Evolutionary conservation across 2,113 vertebrate genomes (phyloP).

Genomic region (Protomyctophum bolini): DNA sequence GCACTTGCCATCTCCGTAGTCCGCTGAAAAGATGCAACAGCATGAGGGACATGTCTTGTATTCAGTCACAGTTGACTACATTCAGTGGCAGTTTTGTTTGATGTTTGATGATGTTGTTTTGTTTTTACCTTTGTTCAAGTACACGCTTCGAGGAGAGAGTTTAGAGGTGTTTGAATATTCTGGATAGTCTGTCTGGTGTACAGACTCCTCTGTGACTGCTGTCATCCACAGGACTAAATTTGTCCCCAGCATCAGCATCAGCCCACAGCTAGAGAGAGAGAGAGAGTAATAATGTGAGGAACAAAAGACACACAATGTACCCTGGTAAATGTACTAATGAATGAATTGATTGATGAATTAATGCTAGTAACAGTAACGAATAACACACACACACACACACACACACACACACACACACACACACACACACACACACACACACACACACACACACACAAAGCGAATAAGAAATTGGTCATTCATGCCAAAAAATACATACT

Average conservation of each 20-base stretch:
- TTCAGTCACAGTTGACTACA: too few relatives aligned
- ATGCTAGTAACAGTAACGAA: too few relatives aligned
- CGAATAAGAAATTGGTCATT: too few relatives aligned
- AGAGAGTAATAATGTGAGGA: not conserved
- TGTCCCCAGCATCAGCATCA: conserved; percentile 92
- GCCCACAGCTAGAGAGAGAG: conserved; percentile 81
- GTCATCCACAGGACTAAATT: conserved; percentile 93
- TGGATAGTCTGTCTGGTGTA: conserved; percentile 83
- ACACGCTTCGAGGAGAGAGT: not conserved
- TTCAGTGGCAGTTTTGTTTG: not conserved
- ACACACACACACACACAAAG: not conserved
- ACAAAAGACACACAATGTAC: not conserved
- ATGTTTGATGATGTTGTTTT: not conserved
- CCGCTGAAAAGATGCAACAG: conserved; percentile 51
- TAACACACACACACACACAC: too few relatives aligned
- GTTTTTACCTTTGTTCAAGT: conserved; percentile 48
- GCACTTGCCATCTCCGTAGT: conserved; percentile 68
- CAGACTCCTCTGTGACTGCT: conserved; percentile 89
- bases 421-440: too few relatives aligned
- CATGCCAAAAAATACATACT: too few relatives aligned
- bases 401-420: too few relatives aligned
- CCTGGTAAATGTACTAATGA: too few relatives aligned
- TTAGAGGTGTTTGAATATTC: conserved; percentile 23
- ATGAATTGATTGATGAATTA: too few relatives aligned
- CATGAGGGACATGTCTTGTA: too few relatives aligned